phyloP scores from a whole-genome alignment of 2,888 invertebrate genomes.

The Scaptomyza caliginosa region DNA sequence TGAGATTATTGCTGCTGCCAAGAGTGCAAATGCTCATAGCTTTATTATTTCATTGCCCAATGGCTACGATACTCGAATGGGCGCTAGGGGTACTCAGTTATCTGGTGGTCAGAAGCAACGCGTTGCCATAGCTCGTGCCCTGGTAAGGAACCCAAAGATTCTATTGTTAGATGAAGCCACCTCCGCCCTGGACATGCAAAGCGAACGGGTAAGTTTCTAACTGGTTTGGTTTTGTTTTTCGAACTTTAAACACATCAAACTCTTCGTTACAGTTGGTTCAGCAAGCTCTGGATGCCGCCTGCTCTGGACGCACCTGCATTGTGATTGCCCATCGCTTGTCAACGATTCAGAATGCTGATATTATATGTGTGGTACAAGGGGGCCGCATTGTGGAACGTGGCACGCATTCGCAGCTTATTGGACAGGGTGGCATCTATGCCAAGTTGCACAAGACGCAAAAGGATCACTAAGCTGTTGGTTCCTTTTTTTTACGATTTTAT shows the following conservation, averaged over 20 bases:
- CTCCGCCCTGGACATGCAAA: slow-evolving; percentile 91
- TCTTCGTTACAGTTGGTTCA: slow-evolving; percentile 87
- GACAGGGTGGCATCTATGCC: slow-evolving; percentile 87
- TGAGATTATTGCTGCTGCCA: slow-evolving; percentile 90
- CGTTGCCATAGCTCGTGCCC: slow-evolving; percentile 92
- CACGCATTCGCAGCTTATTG: slow-evolving; percentile 90
- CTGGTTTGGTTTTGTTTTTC: background rate
- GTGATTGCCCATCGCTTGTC: slow-evolving; percentile 94
- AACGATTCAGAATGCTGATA: slow-evolving; percentile 92
- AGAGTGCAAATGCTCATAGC: slow-evolving; percentile 91
- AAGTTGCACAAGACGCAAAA: slow-evolving; percentile 87
- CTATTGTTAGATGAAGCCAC: slow-evolving; percentile 91
- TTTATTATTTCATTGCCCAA: slow-evolving; percentile 90
- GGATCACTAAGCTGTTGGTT: slow-evolving; percentile 35
- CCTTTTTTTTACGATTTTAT: background rate
- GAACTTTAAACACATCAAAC: background rate
- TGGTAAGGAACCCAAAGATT: slow-evolving; percentile 90
- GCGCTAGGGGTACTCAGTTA: slow-evolving; percentile 90
- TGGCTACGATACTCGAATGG: slow-evolving; percentile 91
- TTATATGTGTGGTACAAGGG: slow-evolving; percentile 92
- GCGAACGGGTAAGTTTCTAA: slow-evolving; percentile 84
- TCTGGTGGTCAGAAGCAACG: slow-evolving; percentile 95
- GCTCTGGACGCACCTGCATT: slow-evolving; percentile 92
- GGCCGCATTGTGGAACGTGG: slow-evolving; percentile 92
- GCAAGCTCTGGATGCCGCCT: slow-evolving; percentile 92